Base-by-base conservation (phyloP, 2,113 vertebrate genomes). In the Spizaetus ornatus region DNA sequence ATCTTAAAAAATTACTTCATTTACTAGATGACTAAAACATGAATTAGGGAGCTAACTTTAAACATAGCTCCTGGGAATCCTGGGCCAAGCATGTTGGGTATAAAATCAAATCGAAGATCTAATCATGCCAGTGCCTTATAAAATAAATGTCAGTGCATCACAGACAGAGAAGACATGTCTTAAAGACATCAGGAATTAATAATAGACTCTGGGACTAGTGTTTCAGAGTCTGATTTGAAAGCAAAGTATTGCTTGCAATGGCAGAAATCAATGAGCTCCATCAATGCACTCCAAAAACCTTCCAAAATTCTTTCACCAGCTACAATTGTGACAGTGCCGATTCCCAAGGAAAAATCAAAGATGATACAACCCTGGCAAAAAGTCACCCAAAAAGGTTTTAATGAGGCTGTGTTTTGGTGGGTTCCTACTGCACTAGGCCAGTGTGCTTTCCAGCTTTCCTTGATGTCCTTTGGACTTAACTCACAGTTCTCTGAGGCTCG, bases 121-220 rank as follows among this genome's bases (percentile, higher is more conserved):
- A 93, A 91, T 93, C 61, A 53, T 42, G 27, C 65, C 88, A 76
- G 23, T 67, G 53, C 58, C 61, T 96, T 61, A 67, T 59, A 69
- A 95, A 91, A 95, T 81, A 82, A 81, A 81, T 76, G 91, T 65
- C 86, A 91, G 80, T 84, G 38, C 74, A 88, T 76, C 4, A 6
- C 42, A 85, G 84, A 76, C 43, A 86, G 81, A 89, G 61, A 88
- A 96, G 65, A 90, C n/a, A 80, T 87, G 52, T 79, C 76, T 92
- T 95, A 91, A 86, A 87, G 91, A 88, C 71, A 93, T 94, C 69
- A 93, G 53, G 38, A 96, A 93, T 89, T 96, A 91, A 88, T 95
- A 94, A 89, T 12, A 94, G 74, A 90, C 78, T 94, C 84, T 73
- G 42, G 59, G 69, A 82, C 82, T 90, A 82, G 50, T 61, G 58